phyloP scores from a whole-genome alignment of 1,140 invertebrate species.

The Ericerus pela region DNA sequence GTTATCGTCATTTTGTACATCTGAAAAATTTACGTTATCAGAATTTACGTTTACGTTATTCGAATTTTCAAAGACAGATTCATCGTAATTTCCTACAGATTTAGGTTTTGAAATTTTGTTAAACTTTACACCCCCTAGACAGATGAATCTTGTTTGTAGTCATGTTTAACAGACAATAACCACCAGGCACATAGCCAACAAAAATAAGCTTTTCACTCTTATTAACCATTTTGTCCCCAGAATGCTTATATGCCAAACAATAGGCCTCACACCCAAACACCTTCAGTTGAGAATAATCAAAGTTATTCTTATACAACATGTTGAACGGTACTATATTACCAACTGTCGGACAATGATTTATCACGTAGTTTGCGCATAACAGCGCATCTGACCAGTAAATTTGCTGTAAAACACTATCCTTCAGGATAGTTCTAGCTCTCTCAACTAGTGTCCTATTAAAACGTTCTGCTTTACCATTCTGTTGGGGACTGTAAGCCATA shows the following conservation, averaged over 20 bases:
- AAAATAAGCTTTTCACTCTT: neutral
- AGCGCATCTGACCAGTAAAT: constrained; percentile 23
- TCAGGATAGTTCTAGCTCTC: constrained; percentile 23
- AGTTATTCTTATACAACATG: neutral
- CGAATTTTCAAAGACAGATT: too few species aligned
- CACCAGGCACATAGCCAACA: neutral
- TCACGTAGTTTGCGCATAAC: constrained; percentile 22
- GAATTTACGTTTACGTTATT: too few species aligned
- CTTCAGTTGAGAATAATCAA: neutral
- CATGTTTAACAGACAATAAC: neutral
- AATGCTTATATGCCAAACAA: neutral
- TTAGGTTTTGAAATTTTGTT: too few species aligned
- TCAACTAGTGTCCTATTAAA: constrained; percentile 23
- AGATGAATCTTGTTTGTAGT: too few species aligned
- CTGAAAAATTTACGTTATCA: too few species aligned
- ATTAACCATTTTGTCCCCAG: neutral
- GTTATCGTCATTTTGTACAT: too few species aligned
- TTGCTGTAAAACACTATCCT: constrained; percentile 20
- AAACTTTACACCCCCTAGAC: too few species aligned
- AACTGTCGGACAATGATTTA: constrained; percentile 16
- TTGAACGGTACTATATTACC: neutral
- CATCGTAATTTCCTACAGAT: too few species aligned
- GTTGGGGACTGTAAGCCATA: constrained; percentile 20
- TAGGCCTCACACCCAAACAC: neutral
- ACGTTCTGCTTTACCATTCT: constrained; percentile 22